Evolutionary conservation across 2,888 invertebrate species (phyloP).

Genomic region (Tachystola acroxantha): DNA sequence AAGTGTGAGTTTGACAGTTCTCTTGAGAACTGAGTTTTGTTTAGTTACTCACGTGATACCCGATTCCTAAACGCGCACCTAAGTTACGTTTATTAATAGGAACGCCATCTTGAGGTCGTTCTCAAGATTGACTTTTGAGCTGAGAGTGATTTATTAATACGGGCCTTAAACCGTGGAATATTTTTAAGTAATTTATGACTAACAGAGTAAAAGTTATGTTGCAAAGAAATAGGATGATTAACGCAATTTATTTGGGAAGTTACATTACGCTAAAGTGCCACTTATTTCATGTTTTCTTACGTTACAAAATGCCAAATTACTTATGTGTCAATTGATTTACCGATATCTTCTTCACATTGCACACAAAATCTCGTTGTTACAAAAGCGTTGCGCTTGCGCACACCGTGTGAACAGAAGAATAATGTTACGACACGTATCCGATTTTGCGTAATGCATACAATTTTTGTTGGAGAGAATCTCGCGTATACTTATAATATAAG

Average conservation of each 20-base stretch:
- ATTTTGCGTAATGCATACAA: conserved; percentile 49
- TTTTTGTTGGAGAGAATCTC: conserved; percentile 14
- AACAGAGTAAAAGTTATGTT: no score
- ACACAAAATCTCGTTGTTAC: conserved; percentile 33
- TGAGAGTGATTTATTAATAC: no score
- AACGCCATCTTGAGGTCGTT: no score
- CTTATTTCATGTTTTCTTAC: neutral
- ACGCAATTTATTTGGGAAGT: neutral
- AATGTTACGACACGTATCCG: conserved; percentile 42
- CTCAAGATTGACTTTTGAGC: no score
- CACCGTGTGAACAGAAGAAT: conserved; percentile 35
- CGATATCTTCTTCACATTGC: conserved; percentile 2
- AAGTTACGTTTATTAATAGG: no score
- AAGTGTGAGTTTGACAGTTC: no score
- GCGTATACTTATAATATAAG: neutral
- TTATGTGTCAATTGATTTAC: conserved; percentile 2
- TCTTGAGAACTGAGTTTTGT: no score
- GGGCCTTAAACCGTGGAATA: no score
- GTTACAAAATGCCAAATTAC: conserved; percentile 2
- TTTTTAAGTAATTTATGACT: no score
- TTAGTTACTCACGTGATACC: no score
- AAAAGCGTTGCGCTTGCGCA: conserved; percentile 30
- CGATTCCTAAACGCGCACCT: no score
- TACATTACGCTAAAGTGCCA: neutral
- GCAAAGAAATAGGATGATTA: no score